A percentile compares a stretch with the other conserved stretches of the same genome.
These are phyloP conservation scores for Burhinus oedicnemus DNA, from an alignment of 2,113 vertebrate species.

Conservation along the genomic window DNA sequence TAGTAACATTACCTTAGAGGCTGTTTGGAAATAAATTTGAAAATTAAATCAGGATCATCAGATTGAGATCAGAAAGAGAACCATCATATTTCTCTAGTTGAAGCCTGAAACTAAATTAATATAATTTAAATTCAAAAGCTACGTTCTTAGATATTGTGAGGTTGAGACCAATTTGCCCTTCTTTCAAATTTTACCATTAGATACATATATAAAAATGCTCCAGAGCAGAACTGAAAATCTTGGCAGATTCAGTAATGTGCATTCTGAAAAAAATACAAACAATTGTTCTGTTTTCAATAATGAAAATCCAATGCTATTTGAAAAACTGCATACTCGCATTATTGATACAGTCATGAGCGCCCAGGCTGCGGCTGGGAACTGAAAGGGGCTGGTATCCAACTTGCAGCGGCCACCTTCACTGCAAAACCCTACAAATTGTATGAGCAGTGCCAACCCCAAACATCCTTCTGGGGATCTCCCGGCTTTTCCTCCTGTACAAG, in stretches of 20 bases:
- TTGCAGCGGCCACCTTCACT: background rate
- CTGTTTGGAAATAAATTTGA: background rate
- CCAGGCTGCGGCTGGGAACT: background rate
- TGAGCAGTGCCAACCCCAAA: background rate
- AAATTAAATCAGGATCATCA: background rate
- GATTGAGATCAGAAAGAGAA: background rate
- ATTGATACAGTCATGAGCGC: accelerated
- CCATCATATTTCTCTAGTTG: background rate
- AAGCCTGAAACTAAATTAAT: background rate
- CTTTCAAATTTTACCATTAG: background rate
- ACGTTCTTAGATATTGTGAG: background rate
- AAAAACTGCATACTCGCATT: background rate
- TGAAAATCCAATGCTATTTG: background rate
- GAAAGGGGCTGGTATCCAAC: background rate
- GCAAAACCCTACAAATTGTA: background rate
- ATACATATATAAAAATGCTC: background rate
- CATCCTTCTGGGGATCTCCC: too few relatives aligned
- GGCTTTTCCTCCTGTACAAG: background rate
- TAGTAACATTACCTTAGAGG: background rate
- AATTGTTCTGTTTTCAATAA: background rate
- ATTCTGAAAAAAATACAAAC: background rate
- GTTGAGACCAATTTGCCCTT: background rate
- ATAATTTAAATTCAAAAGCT: background rate
- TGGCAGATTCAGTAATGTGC: background rate
- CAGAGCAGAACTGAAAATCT: background rate